A percentile compares a stretch with the other conserved stretches of the same genome.
Conservation (phyloP, 2,888 invertebrate genomes). For the Plebejus anna region DNA sequence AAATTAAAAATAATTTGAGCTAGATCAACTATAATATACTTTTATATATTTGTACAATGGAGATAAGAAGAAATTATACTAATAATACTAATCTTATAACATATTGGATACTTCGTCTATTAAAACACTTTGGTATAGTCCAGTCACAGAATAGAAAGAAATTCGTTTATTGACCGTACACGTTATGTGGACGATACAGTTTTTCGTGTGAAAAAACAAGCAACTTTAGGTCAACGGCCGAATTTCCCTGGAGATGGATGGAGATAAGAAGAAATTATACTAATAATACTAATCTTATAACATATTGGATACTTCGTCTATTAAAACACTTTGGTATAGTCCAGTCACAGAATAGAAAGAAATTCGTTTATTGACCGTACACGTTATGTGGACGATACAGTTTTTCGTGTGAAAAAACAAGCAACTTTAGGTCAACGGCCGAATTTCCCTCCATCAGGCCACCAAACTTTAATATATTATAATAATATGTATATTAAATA, state of each 20-base stretch:
- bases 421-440: background rate
- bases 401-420: no score
- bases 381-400: no score
- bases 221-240: background rate
- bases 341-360: background rate
- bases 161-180: background rate
- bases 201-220: no score
- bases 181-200: no score
- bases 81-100: background rate
- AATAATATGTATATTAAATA: background rate
- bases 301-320: background rate
- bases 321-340: background rate
- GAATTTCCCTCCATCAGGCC: background rate
- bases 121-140: background rate
- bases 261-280: background rate
- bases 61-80: background rate
- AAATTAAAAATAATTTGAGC: constrained; percentile 3
- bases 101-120: background rate
- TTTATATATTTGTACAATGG: background rate
- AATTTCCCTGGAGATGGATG: background rate
- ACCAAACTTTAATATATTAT: background rate
- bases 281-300: constrained; percentile 4
- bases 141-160: background rate
- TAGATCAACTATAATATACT: background rate
- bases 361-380: background rate